Conservation (phyloP, 2,113 vertebrate species). For the Balaenoptera acutorostrata region DNA sequence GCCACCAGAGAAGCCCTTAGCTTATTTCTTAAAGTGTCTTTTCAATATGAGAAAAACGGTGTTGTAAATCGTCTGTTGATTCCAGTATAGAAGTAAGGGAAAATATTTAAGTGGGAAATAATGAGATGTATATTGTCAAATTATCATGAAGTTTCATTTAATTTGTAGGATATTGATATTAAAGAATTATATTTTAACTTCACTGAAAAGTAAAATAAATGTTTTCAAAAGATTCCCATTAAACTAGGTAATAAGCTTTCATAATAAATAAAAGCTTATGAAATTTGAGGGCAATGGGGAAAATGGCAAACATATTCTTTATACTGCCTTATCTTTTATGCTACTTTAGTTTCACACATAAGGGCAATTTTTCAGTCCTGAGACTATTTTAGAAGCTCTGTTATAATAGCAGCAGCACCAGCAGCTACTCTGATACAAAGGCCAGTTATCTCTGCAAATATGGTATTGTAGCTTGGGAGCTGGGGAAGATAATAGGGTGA, state of each 20-base stretch:
- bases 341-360: neutral
- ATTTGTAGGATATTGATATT: neutral
- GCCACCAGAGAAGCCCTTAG: too few relatives aligned
- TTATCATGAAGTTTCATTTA: conserved; percentile 1
- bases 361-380: neutral
- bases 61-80: neutral
- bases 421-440: neutral
- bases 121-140: neutral
- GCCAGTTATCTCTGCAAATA: neutral
- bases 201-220: neutral
- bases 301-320: neutral
- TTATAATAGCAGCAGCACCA: neutral
- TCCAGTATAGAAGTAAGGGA: neutral
- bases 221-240: neutral
- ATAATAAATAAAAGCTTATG: neutral
- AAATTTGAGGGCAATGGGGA: neutral
- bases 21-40: neutral
- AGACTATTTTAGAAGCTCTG: neutral
- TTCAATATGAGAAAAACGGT: neutral
- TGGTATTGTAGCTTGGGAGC: neutral
- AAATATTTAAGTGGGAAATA: neutral
- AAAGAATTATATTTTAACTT: conserved; percentile 6
- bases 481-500: neutral
- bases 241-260: neutral
- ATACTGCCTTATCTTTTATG: neutral